These are phyloP conservation scores for Pachyrhynchus sulphureomaculatus DNA, from an alignment of 1,140 invertebrate genomes.

Conservation along the genomic window DNA sequence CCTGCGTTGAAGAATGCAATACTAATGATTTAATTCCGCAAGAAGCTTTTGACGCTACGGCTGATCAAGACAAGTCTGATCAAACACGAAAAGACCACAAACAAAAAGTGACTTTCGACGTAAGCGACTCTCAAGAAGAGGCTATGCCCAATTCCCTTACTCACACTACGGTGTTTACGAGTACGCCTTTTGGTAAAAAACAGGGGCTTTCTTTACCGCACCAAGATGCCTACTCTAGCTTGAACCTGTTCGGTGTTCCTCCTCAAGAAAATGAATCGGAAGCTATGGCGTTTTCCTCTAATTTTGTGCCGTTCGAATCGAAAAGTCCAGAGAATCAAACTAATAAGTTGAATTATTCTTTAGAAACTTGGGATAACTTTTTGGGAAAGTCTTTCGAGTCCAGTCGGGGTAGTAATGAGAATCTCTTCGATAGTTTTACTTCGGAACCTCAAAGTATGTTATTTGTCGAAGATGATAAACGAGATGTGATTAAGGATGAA, in stretches of 20 bases:
- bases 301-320: neutral
- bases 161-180: constrained; percentile 32
- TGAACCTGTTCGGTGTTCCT: constrained; percentile 48
- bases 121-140: constrained; percentile 41
- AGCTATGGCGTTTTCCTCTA: neutral
- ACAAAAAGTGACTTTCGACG: constrained; percentile 38
- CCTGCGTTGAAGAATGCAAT: no score
- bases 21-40: no score
- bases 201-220: constrained; percentile 33
- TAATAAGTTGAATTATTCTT: constrained; percentile 45
- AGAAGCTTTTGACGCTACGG: no score
- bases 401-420: constrained; percentile 31
- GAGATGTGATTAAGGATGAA: constrained; percentile 17
- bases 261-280: constrained; percentile 7
- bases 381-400: constrained; percentile 47
- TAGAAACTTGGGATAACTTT: constrained; percentile 53
- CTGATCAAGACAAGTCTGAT: no score
- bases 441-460: constrained; percentile 48
- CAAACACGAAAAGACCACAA: neutral
- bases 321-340: neutral
- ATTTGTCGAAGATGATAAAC: constrained; percentile 38
- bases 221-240: constrained; percentile 23
- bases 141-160: constrained; percentile 40
- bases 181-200: constrained; percentile 39
- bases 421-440: constrained; percentile 47